These are phyloP conservation scores for Plectropomus leopardus DNA, from an alignment of 2,113 vertebrate species.

Conservation along the genomic window DNA sequence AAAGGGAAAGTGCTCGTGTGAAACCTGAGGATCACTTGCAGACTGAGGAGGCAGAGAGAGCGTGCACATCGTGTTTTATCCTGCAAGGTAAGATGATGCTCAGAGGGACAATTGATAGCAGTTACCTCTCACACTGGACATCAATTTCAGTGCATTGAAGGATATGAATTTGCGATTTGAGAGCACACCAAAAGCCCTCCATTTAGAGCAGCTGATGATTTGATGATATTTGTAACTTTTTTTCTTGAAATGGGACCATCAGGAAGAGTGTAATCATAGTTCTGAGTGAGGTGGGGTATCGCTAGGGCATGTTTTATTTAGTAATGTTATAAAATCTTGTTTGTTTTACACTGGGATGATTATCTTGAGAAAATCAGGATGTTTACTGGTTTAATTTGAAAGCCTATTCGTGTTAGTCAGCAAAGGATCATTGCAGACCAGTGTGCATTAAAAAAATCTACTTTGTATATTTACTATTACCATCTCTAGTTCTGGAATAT, in stretches of 20 bases:
- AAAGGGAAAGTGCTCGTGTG: constrained; percentile 74
- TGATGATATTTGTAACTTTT: constrained; percentile 59
- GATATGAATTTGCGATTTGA: background rate
- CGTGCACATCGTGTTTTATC: constrained; percentile 41
- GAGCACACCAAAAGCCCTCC: constrained; percentile 9
- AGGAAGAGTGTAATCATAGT: constrained; percentile 13
- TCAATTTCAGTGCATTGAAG: constrained; percentile 24
- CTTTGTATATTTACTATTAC: constrained; percentile 13
- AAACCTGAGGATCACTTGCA: constrained; percentile 81
- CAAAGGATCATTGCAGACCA: background rate
- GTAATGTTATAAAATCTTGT: background rate
- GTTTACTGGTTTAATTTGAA: background rate
- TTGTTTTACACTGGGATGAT: background rate
- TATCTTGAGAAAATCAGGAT: background rate
- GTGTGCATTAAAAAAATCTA: constrained; percentile 10
- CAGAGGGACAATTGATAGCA: constrained; percentile 26
- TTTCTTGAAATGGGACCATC: constrained; percentile 36
- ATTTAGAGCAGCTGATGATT: constrained; percentile 22
- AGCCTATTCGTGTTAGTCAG: background rate
- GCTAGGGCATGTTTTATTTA: constrained; percentile 40
- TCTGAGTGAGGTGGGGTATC: constrained; percentile 12
- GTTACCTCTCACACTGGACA: constrained; percentile 6
- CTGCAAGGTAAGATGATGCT: constrained; percentile 79
- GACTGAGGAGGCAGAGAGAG: constrained; percentile 61
- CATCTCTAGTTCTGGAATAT: background rate